Evolutionary conservation across 1,140 invertebrate genomes (phyloP).

Genomic region (Proales similis): DNA sequence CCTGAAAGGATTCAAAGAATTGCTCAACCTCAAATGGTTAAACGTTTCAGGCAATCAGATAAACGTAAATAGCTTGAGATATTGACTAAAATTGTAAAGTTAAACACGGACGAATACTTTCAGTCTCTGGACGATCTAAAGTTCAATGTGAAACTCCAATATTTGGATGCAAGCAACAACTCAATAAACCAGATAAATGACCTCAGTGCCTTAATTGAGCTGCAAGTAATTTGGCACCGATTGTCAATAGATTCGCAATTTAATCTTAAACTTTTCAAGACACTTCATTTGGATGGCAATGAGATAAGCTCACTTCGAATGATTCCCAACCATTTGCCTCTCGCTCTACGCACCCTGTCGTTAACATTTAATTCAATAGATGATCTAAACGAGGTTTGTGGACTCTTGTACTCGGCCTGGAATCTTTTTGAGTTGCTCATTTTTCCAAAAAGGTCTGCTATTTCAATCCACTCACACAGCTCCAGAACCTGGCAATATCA

Average conservation of each 20-base stretch:
- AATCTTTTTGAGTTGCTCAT: not conserved
- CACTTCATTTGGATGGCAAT: slow-evolving; percentile 76
- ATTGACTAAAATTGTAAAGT: not conserved
- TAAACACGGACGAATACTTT: not conserved
- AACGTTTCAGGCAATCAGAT: slow-evolving; percentile 67
- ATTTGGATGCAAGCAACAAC: slow-evolving; percentile 79
- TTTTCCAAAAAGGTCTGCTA: slow-evolving; percentile 62
- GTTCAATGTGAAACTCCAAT: slow-evolving; percentile 57
- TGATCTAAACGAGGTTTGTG: slow-evolving; percentile 66
- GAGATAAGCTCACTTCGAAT: slow-evolving; percentile 69
- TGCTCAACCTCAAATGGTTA: slow-evolving; percentile 68
- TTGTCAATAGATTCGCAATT: not conserved
- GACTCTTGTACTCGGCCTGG: not conserved
- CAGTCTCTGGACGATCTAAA: slow-evolving; percentile 13
- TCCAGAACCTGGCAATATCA: slow-evolving; percentile 71
- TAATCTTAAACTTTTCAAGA: slow-evolving; percentile 58
- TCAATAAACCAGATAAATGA: slow-evolving; percentile 73
- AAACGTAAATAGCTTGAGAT: slow-evolving; percentile 55
- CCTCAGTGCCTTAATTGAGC: slow-evolving; percentile 68
- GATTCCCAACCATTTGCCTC: slow-evolving; percentile 72
- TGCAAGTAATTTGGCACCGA: slow-evolving; percentile 61
- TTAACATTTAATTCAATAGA: slow-evolving; percentile 73
- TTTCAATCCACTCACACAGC: slow-evolving; percentile 64
- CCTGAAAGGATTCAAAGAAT: slow-evolving; percentile 62
- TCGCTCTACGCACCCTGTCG: slow-evolving; percentile 65